Percentiles rank a stretch among this genome's conserved stretches.
Conservation (phyloP, 2,888 invertebrate genomes). For the Volucella inanis region DNA sequence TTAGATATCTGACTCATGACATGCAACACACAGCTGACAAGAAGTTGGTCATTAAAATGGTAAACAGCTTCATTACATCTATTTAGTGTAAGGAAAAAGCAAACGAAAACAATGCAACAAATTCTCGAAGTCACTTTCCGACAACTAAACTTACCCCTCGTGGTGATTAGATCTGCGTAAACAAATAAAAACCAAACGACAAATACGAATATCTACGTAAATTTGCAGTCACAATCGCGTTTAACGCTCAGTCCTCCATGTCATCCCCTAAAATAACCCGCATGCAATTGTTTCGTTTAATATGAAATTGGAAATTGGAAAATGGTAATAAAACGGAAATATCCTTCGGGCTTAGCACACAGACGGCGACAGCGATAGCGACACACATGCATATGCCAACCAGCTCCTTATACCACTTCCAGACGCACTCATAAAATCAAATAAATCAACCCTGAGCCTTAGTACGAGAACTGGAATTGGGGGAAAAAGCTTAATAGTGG, state of each 20-base stretch:
- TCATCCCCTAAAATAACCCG: neutral
- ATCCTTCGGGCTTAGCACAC: slow-evolving; percentile 58
- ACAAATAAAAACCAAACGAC: slow-evolving; percentile 40
- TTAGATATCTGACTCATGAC: too few species aligned
- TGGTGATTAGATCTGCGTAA: slow-evolving; percentile 7
- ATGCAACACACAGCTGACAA: too few species aligned
- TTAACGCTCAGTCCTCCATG: neutral
- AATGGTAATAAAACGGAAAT: slow-evolving; percentile 73
- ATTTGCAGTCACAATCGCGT: slow-evolving; percentile 44
- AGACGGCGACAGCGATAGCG: slow-evolving; percentile 24
- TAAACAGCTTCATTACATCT: too few species aligned
- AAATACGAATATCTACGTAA: slow-evolving; percentile 38
- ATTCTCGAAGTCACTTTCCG: neutral
- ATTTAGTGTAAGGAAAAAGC: too few species aligned
- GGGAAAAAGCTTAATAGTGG: neutral
- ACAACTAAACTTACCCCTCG: neutral
- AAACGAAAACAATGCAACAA: slow-evolving; percentile 7
- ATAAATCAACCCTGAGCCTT: slow-evolving; percentile 65
- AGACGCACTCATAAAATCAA: slow-evolving; percentile 72
- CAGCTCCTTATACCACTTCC: slow-evolving; percentile 41
- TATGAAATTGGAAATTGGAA: slow-evolving; percentile 68
- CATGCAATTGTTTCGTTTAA: slow-evolving; percentile 69
- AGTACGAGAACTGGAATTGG: slow-evolving; percentile 7
- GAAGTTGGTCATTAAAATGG: too few species aligned
- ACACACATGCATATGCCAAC: slow-evolving; percentile 52